Base-by-base conservation (phyloP, 2,888 invertebrate species). In the Perdita meconis region DNA sequence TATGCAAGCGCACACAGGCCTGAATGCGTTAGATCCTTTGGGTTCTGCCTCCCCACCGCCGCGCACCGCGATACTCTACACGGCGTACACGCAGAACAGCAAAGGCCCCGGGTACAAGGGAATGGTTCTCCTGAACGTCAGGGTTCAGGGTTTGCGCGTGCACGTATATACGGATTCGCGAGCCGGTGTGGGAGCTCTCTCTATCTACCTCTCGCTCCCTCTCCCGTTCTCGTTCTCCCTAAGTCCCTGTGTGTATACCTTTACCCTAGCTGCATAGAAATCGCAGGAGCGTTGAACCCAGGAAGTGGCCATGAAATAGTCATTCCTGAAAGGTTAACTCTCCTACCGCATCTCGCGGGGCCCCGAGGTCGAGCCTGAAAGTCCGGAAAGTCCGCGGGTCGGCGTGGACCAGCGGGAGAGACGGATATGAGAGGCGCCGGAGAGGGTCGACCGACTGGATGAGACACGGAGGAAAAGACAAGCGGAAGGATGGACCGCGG, bases 221-320 rank as follows among this genome's bases (percentile, higher is more conserved):
- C 4, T n/a, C 30, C 30, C 38, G 55, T 16, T 56, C 38, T 61
- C 55, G 57, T 65, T 74, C n/a, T 72, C 66, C 73, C 55, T n/a
- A n/a, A n/a, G n/a, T 70, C 66, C 56, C 47, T 47, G 66, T 72
- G 65, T 75, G 75, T 73, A 80, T 79, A 81, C 72, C 81, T 82
- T 82, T 84, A 82, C 83, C 82, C 86, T 84, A 84, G 81, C 87
- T 88, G 88, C 88, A 89, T 89, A 88, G 89, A 88, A 89, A 89
- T 89, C 86, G 86, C 85, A 84, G 84, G 91, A 90, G 88, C 92
- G 81, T 90, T 92, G 90, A 91, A 91, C 91, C 88, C 90, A 90
- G 90, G 89, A 90, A 90, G 89, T 89, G 89, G 85, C 89, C 90
- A 88, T 90, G 90, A 90, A 91, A 90, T 89, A 90, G 89, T 91